Evolutionary conservation across 53 echinoderm and acorn worm species (phyloP), one percentile per base, ranked within the genome.

Genomic region (Echinometra lucunter): DNA sequence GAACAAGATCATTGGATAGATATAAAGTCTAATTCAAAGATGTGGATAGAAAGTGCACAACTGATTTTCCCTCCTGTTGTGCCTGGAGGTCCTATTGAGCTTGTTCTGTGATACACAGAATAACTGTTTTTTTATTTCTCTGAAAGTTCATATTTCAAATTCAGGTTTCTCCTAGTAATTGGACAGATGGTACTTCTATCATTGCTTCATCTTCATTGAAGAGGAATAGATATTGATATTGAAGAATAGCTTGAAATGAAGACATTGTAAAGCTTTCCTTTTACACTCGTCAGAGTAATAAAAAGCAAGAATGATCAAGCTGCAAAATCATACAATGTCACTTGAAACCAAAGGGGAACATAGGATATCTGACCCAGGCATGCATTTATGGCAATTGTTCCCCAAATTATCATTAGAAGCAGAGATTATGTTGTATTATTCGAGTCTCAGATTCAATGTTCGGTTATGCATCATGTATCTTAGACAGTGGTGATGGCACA

Each of bases 1-100:
- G n/a, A 85, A 85, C 85, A 85, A 78, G 85, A 81, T 81, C 44
- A 81, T 81, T 81, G 81, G 81, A 85, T 45, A 85, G 85, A 85
- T 47, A 85, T 23, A 47, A 85, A 8, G 12, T 2, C 85, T 85
- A 49, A 85, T 85, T 85, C 30, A 49, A 85, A 11, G 47, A 85
- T 85, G 85, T 6, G 11, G 28, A n/a, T 49, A 4, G 21, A 85
- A 53, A 85, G 85, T 85, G 28, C 85, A 85, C 53, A 11, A 49
- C 85, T 85, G 27, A n/a, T 85, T 85, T n/a, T n/a, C 9, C 49
- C 28, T 28, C 85, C 78, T 19, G 16, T 16, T 42, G 42, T 19
- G 42, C 11, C 78, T 19, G 38, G 78, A 72, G 78, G 21, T 18
- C 6, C 18, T 85, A 28, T 49, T 11, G 12, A 49, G 85, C n/a